Evolutionary conservation across 2,888 invertebrate species (phyloP).

Genomic region (Enchytraeus crypticus): DNA sequence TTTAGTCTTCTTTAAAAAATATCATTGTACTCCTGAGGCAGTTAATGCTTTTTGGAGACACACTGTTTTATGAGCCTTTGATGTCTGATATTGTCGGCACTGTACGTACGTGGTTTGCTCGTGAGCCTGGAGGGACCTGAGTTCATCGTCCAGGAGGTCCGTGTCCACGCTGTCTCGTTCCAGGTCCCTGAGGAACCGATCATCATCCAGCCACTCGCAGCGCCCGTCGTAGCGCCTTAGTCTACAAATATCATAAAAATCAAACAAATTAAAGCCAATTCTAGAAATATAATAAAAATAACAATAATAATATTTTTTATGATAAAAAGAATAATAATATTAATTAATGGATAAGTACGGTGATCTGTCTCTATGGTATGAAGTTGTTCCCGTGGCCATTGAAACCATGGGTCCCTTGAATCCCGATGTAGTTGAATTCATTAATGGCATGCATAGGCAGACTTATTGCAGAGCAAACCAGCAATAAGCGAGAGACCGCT

Average conservation of each 20-base stretch:
- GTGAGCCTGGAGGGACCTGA: background rate
- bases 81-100: too few relatives aligned
- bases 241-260: background rate
- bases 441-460: too few relatives aligned
- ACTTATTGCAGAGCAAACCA: too few relatives aligned
- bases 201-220: slow-evolving; percentile 4
- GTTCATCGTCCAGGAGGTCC: slow-evolving; percentile 6
- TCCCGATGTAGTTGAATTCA: too few relatives aligned
- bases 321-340: background rate
- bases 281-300: background rate
- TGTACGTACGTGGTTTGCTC: slow-evolving; percentile 5
- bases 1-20: too few relatives aligned
- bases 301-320: background rate
- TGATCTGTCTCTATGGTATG: too few relatives aligned
- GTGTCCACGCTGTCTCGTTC: background rate
- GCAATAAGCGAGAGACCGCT: too few relatives aligned
- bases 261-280: background rate
- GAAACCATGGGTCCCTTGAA: too few relatives aligned
- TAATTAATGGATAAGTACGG: background rate
- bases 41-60: too few relatives aligned
- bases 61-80: too few relatives aligned
- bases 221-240: slow-evolving; percentile 9
- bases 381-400: too few relatives aligned
- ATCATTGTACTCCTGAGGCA: too few relatives aligned
- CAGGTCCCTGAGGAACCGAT: slow-evolving; percentile 1